These are phyloP conservation scores for Mesocricetus auratus DNA, from an alignment of 2,113 vertebrate genomes.

Conservation along the genomic window DNA sequence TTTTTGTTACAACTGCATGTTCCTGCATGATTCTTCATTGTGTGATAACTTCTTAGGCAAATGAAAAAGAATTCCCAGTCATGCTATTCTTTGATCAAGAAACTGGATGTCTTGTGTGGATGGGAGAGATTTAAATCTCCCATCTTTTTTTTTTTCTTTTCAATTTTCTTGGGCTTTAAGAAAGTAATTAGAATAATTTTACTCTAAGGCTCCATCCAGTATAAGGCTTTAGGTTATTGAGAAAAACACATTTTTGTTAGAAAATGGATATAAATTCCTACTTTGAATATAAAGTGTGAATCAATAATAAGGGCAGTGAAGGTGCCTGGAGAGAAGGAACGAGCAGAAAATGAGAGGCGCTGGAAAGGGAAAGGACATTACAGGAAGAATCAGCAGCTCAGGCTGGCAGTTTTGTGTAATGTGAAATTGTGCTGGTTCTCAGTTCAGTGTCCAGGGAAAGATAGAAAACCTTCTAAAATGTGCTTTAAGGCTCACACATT, in stretches of 20 bases:
- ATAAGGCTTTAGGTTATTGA: conserved; percentile 7
- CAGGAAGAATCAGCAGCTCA: not conserved
- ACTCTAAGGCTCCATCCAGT: not conserved
- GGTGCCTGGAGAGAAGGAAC: not conserved
- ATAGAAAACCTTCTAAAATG: not conserved
- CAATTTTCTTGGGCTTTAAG: not conserved
- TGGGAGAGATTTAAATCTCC: not conserved
- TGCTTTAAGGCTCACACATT: conserved; percentile 26
- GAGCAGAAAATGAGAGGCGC: not conserved
- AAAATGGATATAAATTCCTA: not conserved
- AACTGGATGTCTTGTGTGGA: not conserved
- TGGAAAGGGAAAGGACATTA: not conserved
- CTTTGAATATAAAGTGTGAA: conserved; percentile 30
- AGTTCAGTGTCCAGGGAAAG: conserved; percentile 4
- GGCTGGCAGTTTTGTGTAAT: not conserved
- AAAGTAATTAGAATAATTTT: conserved; percentile 64
- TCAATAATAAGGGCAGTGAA: not conserved
- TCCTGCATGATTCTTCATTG: not conserved
- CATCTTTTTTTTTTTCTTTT: conserved; percentile 9
- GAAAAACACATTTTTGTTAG: conserved; percentile 31
- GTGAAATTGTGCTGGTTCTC: conserved; percentile 25
- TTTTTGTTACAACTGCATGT: not conserved
- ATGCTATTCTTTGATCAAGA: conserved; percentile 26
- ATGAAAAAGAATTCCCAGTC: not conserved
- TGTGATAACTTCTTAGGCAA: not conserved